Evolutionary conservation across 2,888 invertebrate genomes (phyloP).

Genomic region (Drosophila subquinaria): DNA sequence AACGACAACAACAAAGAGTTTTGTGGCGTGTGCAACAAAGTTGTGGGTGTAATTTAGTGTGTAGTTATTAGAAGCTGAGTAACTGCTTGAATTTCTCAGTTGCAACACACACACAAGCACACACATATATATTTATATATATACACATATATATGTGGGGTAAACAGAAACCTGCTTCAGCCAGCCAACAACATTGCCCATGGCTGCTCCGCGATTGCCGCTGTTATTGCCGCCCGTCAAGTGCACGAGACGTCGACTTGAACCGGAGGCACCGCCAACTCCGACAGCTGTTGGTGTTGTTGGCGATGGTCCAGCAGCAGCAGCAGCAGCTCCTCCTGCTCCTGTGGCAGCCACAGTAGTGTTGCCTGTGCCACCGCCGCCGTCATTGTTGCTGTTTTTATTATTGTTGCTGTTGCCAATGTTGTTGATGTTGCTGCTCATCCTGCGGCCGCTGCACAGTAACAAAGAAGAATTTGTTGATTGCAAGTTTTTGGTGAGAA

Average conservation of each 20-base stretch:
- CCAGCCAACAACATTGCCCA: conserved; percentile 93
- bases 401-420: conserved; percentile 22
- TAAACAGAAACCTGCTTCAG: conserved; percentile 89
- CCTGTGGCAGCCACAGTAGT: conserved; percentile 7
- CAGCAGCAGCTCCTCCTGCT: conserved; percentile 43
- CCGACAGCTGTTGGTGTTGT: conserved; percentile 86
- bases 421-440: conserved; percentile 69
- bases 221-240: conserved; percentile 84
- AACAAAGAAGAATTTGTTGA: conserved; percentile 29
- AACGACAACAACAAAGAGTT: conserved; percentile 8
- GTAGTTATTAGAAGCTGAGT: conserved; percentile 35
- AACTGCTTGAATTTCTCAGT: conserved; percentile 15
- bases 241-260: conserved; percentile 86
- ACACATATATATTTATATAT: conserved; percentile 14
- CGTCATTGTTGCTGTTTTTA: conserved; percentile 14
- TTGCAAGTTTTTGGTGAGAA: conserved; percentile 6
- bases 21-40: conserved; percentile 4
- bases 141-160: conserved; percentile 8
- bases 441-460: conserved; percentile 71
- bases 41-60: conserved; percentile 13
- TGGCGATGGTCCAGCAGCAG: conserved; percentile 56
- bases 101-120: conserved; percentile 14
- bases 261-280: conserved; percentile 32
- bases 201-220: conserved; percentile 87
- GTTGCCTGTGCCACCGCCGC: conserved; percentile 19